Base-by-base conservation (phyloP, 2,797 vertebrate species). In the Oreortyx pictus region DNA sequence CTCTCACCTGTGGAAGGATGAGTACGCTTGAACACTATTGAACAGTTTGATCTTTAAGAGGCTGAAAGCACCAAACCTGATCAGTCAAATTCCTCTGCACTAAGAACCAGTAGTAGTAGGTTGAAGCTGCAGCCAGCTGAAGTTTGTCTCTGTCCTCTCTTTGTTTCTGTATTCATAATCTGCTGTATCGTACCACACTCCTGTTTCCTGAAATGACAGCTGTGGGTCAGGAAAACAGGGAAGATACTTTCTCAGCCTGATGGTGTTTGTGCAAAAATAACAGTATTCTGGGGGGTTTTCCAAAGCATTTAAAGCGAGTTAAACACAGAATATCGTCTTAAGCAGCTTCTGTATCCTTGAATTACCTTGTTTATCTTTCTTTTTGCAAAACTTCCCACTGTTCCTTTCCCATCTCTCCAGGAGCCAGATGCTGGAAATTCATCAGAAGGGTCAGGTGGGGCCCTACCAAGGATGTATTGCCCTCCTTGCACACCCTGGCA, bases 191-290 rank as follows among this genome's bases (percentile, higher is more conserved):
- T 22, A 47, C 72, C 62, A 27, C 16, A 60, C 37, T 61, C 50
- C 31, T 43, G 9, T 90, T 93, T 72, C 33, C 70, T 92, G 79
- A 79, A 89, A 46, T 66, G 47, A 82, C 1, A 3, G 44, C 46
- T 86, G 6, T 29, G 33, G 85, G 82, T 79, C 88, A 93, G 44
- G 52, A 84, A 92, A 83, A 60, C 13, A 50, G 62, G 65, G 41
- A 49, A 67, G 65, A 2, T 67, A 43, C 79, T 89, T 89, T 76
- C 52, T n/a, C 59, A 78, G 24, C 77, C 85, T 71, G 83, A 65
- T 91, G 89, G 80, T 88, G 54, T 95, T 92, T 95, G 70, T 91
- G 64, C 62, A 93, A 94, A 94, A 95, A 72, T 68, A 90, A 59
- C 62, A 74, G 52, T 82, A 20, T 93, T 77, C 44, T 59, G 78